A percentile compares a stretch with the other conserved stretches of the same genome.
Evolutionary conservation across 1,140 invertebrate species (phyloP).

Genomic region (Campoletis sonorensis): DNA sequence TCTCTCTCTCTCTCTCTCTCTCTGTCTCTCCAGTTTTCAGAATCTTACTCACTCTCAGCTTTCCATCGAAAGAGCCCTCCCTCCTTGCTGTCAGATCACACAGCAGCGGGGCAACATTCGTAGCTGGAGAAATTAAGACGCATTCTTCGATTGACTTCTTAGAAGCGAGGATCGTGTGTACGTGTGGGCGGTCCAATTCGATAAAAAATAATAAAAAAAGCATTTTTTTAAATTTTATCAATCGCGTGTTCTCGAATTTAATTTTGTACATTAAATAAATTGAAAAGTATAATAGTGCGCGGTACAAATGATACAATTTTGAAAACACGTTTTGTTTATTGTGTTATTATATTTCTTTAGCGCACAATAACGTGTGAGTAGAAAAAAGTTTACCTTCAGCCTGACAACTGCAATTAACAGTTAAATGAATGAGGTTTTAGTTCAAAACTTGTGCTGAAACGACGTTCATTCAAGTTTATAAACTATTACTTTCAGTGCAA

Average conservation of each 20-base stretch:
- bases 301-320: background rate
- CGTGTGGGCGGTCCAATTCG: background rate
- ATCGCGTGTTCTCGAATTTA: background rate
- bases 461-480: too few species aligned
- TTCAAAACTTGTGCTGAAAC: too few species aligned
- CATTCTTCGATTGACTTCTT: constrained; percentile 9
- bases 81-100: background rate
- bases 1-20: background rate
- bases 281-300: background rate
- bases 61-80: background rate
- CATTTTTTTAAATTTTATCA: background rate
- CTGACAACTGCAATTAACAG: too few species aligned
- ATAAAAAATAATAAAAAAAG: background rate
- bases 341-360: background rate
- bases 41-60: constrained; percentile 11
- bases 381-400: background rate
- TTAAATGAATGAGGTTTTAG: too few species aligned
- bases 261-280: background rate
- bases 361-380: background rate
- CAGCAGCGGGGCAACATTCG: background rate
- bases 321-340: background rate
- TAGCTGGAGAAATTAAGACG: constrained; percentile 5
- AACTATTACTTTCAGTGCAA: too few species aligned
- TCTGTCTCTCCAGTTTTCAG: background rate
- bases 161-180: background rate